Base-by-base conservation (phyloP, 2,113 vertebrate species). In the Morone chrysops region DNA sequence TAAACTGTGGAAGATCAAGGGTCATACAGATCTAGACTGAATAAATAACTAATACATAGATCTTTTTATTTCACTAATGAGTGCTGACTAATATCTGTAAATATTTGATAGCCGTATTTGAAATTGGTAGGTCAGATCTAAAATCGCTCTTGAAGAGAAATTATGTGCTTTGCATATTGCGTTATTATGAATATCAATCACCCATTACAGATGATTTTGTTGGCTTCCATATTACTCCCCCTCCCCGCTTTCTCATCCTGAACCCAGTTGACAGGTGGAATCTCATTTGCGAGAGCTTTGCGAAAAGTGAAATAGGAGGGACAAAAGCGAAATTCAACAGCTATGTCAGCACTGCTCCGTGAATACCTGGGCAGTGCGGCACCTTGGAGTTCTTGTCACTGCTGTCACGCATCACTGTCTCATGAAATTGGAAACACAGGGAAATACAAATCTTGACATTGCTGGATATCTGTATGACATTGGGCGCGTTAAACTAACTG, bases 371-470 rank as follows among this genome's bases (percentile, higher is more conserved):
- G 79, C 88, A 84, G 88, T 75, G 86, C 70, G 78, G 89, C 86
- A 88, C 86, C 89, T 91, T 85, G 75, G 91, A 94, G 81, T 92
- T 91, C 88, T 89, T 87, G 91, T 92, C 93, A 90, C 84, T 47
- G 72, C 91, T 90, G 92, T 93, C 91, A 94, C 87, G 92, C 93
- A 90, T 94, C 93, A 92, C 74, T 90, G 93, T 94, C 92, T 92
- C 90, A 86, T 90, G 91, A 94, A 95, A 94, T 95, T 94, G 92
- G 92, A 95, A 93, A 94, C 88, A 90, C 76, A 83, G 81, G 87
- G 88, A 90, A 94, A 89, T 86, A 92, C 91, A 92, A 92, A 90
- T 94, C 91, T 93, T 91, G 92, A 94, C 93, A 93, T 93, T 94
- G 92, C 86, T 60, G 86, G 91, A 89, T 91, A 91, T 94, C 90